These are phyloP conservation scores for Gymnoscopelus microlampas DNA, from an alignment of 2,797 vertebrate genomes.

Conservation along the genomic window DNA sequence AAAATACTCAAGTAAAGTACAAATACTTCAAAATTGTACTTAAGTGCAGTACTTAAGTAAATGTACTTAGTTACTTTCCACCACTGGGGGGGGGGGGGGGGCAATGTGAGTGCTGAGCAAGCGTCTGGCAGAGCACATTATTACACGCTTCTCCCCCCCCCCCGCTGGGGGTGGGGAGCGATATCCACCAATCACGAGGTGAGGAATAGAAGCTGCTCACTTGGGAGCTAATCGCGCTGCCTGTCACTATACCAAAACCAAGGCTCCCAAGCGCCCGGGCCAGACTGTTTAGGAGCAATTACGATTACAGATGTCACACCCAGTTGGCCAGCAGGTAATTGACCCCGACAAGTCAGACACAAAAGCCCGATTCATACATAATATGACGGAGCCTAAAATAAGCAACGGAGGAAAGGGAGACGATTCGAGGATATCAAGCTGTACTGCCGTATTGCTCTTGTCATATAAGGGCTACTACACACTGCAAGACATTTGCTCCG, in stretches of 20 bases:
- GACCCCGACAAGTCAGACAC: constrained; percentile 56
- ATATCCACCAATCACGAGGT: constrained; percentile 33
- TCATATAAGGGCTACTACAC: background rate
- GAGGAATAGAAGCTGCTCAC: constrained; percentile 55
- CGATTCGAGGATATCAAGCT: constrained; percentile 36
- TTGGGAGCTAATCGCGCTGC: constrained; percentile 63
- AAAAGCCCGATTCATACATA: background rate
- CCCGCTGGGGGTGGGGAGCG: constrained; percentile 44
- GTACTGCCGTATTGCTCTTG: background rate
- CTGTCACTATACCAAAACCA: constrained; percentile 6
- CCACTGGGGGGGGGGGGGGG: constrained; percentile 16
- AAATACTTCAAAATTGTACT: too few relatives aligned
- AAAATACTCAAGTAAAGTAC: too few relatives aligned
- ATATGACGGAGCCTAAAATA: too few relatives aligned
- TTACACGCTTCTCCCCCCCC: background rate
- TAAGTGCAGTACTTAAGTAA: too few relatives aligned
- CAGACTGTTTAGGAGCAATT: constrained; percentile 62
- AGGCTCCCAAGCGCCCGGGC: constrained; percentile 38
- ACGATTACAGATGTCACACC: constrained; percentile 60
- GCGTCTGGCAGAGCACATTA: constrained; percentile 17
- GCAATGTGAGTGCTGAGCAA: constrained; percentile 33
- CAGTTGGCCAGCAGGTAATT: constrained; percentile 55
- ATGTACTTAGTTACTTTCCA: too few relatives aligned
- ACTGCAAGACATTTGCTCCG: too few relatives aligned
- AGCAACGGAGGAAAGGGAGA: constrained; percentile 33